A percentile compares a stretch with the other conserved stretches of the same genome.
phyloP scores from a whole-genome alignment of 1,140 invertebrate genomes.

The Drosophila sucinea region DNA sequence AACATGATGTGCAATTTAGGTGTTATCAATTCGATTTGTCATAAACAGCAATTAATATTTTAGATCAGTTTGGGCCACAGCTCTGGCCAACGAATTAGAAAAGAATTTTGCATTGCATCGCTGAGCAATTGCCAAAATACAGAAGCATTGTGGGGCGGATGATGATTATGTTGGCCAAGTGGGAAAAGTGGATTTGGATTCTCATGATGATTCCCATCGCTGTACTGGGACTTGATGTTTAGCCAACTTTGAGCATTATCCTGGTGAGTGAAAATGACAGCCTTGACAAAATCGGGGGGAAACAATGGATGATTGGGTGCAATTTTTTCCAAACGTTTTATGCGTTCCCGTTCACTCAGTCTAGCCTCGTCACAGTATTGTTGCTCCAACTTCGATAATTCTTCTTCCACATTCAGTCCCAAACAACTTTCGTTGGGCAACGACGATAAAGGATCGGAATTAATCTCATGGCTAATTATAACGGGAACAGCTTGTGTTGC shows the following conservation, averaged over 20 bases:
- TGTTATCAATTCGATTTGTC: neutral
- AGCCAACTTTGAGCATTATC: slow-evolving; percentile 61
- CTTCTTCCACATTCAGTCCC: slow-evolving; percentile 65
- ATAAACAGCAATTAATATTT: slow-evolving; percentile 1
- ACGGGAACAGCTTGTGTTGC: slow-evolving; percentile 25
- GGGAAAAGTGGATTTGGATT: slow-evolving; percentile 10
- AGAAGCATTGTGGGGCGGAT: slow-evolving; percentile 46
- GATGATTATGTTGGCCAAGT: slow-evolving; percentile 20
- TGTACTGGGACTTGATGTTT: slow-evolving; percentile 64
- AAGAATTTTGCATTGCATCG: slow-evolving; percentile 48
- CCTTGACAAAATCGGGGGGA: slow-evolving; percentile 20
- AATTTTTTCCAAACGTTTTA: slow-evolving; percentile 13
- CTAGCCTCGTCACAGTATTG: slow-evolving; percentile 61
- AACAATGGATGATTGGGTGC: slow-evolving; percentile 24
- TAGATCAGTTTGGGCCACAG: slow-evolving; percentile 73
- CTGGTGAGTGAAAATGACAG: slow-evolving; percentile 8
- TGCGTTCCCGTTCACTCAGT: slow-evolving; percentile 44
- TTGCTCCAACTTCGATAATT: slow-evolving; percentile 62
- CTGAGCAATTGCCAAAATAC: slow-evolving; percentile 60
- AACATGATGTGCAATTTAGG: neutral
- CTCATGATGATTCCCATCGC: slow-evolving; percentile 23
- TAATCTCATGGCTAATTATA: neutral
- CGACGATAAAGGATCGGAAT: neutral
- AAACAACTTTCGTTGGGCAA: slow-evolving; percentile 43
- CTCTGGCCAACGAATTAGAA: slow-evolving; percentile 54